These are phyloP conservation scores for Drosophila eugracilis DNA, from an alignment of 1,140 invertebrate species.

Conservation along the genomic window DNA sequence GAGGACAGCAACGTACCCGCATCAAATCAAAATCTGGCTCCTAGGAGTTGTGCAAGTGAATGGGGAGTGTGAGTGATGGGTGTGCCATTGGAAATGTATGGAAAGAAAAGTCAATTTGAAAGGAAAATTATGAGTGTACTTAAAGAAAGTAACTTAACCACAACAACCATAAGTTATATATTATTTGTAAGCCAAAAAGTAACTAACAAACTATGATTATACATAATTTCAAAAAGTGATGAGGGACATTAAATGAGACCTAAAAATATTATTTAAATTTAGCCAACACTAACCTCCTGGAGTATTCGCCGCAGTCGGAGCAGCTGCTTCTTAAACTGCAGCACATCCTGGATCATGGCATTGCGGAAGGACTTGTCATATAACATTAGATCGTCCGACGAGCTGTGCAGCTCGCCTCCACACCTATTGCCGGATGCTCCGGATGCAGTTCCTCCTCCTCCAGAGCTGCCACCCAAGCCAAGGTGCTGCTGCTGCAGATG, in stretches of 20 bases:
- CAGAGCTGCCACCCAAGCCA: conserved; percentile 24
- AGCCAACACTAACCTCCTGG: conserved; percentile 86
- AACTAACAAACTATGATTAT: too few species aligned
- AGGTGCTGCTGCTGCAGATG: conserved; percentile 59
- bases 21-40: conserved; percentile 68
- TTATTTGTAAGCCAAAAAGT: too few species aligned
- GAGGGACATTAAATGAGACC: too few species aligned
- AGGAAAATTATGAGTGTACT: conserved; percentile 18
- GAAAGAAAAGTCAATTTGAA: conserved; percentile 20
- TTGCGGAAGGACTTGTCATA: conserved; percentile 84
- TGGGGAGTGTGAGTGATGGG: conserved; percentile 17
- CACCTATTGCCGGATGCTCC: conserved; percentile 29
- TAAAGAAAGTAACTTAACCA: not conserved
- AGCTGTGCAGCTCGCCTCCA: conserved; percentile 75
- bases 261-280: not conserved
- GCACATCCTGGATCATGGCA: conserved; percentile 88
- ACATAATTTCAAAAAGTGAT: too few species aligned
- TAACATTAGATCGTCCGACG: conserved; percentile 84
- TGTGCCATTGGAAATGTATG: conserved; percentile 44
- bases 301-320: conserved; percentile 88
- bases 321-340: conserved; percentile 89
- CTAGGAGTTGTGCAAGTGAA: conserved; percentile 48
- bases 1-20: conserved; percentile 53
- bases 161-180: not conserved
- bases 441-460: conserved; percentile 3